These are phyloP conservation scores for Tribolium freemani DNA, from an alignment of 2,888 invertebrate genomes.

Conservation along the genomic window DNA sequence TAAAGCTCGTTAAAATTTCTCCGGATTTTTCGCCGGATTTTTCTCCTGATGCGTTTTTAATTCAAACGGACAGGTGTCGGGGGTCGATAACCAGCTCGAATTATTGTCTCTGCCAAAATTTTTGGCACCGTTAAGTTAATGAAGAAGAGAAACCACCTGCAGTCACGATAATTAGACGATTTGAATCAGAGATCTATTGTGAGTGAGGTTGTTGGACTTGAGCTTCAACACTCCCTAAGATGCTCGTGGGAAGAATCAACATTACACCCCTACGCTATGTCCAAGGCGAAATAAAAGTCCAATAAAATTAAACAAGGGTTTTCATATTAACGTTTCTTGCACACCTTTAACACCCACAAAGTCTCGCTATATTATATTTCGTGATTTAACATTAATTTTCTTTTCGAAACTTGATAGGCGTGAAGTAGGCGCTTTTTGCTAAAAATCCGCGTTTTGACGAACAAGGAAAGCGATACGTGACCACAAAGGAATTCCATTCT, in stretches of 20 bases:
- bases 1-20: conserved; percentile 20
- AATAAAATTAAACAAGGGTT: conserved; percentile 48
- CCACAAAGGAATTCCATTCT: neutral
- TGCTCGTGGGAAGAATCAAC: conserved; percentile 54
- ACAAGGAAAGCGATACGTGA: neutral
- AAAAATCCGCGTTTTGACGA: conserved; percentile 3
- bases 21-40: conserved; percentile 11
- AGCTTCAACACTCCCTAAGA: conserved; percentile 19
- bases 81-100: conserved; percentile 25
- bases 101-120: conserved; percentile 21
- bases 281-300: conserved; percentile 42
- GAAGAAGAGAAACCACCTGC: conserved; percentile 28
- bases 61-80: conserved; percentile 19
- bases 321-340: conserved; percentile 33
- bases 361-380: conserved; percentile 19
- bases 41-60: conserved; percentile 29
- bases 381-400: conserved; percentile 32
- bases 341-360: conserved; percentile 39
- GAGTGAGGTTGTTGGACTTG: conserved; percentile 14
- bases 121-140: conserved; percentile 35
- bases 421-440: conserved; percentile 24
- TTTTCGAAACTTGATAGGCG: conserved; percentile 5
- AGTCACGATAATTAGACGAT: conserved; percentile 24
- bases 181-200: conserved; percentile 21
- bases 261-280: conserved; percentile 52